Evolutionary conservation across 1,140 invertebrate species (phyloP).

Genomic region (Augochlora pura): DNA sequence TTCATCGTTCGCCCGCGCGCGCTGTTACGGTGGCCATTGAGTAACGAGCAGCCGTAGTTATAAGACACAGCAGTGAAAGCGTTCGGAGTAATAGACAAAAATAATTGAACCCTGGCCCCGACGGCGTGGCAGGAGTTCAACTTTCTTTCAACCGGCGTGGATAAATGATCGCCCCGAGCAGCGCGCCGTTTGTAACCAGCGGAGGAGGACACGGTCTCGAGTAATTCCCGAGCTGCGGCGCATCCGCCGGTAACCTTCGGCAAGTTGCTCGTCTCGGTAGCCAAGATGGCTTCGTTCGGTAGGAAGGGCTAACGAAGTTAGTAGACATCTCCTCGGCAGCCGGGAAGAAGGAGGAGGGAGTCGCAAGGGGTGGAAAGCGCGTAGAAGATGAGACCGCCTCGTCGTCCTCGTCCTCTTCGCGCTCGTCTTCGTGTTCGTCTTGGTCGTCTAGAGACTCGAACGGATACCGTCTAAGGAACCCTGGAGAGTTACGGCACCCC

Average conservation of each 20-base stretch:
- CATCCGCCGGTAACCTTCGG: slow-evolving; percentile 60
- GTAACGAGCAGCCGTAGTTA: too few species aligned
- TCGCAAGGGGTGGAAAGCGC: slow-evolving; percentile 42
- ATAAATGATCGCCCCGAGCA: background rate
- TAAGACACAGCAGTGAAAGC: background rate
- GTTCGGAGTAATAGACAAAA: background rate
- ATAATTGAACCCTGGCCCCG: background rate
- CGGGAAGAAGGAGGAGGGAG: slow-evolving; percentile 59
- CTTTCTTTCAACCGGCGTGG: background rate
- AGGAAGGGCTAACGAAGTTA: slow-evolving; percentile 77
- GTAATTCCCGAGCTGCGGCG: slow-evolving; percentile 54
- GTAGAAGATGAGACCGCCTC: slow-evolving; percentile 59
- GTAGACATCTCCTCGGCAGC: slow-evolving; percentile 68
- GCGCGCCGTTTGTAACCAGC: too few species aligned
- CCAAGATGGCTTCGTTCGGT: slow-evolving; percentile 77
- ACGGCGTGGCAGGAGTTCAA: background rate
- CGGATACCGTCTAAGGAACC: slow-evolving; percentile 53
- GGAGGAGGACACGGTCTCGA: background rate
- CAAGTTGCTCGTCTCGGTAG: slow-evolving; percentile 64
- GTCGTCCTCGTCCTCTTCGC: background rate
- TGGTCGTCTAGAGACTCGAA: slow-evolving; percentile 51
- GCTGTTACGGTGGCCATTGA: too few species aligned
- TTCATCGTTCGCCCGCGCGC: too few species aligned
- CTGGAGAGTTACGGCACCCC: slow-evolving; percentile 38
- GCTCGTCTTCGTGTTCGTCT: too few species aligned